Evolutionary conservation across 2,888 invertebrate species (phyloP).

Genomic region (Euplagia quadripunctaria): DNA sequence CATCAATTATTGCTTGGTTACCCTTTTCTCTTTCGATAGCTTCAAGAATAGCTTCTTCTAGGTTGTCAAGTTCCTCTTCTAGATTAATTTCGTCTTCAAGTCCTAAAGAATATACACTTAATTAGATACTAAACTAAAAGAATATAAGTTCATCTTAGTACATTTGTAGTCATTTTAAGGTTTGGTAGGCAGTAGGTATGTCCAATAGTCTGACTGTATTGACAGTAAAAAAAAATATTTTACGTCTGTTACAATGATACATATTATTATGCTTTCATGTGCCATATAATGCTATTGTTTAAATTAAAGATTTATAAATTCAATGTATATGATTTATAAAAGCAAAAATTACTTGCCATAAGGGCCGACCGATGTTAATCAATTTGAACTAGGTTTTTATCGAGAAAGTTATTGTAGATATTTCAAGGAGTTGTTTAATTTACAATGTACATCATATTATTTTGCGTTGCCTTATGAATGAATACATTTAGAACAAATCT

Average conservation of each 20-base stretch:
- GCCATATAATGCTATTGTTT: too few relatives aligned
- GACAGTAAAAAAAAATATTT: too few relatives aligned
- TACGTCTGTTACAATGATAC: too few relatives aligned
- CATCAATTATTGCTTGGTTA: conserved; percentile 92
- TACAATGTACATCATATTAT: not conserved
- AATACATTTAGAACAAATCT: not conserved
- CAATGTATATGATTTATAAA: too few relatives aligned
- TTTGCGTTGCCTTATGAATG: not conserved
- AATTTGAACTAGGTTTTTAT: not conserved
- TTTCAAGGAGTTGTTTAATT: not conserved
- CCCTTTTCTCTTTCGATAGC: conserved; percentile 92
- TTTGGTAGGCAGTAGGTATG: not conserved
- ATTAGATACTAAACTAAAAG: not conserved
- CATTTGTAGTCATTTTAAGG: too few relatives aligned
- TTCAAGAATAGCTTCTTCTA: conserved; percentile 91
- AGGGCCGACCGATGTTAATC: not conserved
- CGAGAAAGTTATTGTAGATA: not conserved
- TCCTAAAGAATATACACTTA: conserved; percentile 58
- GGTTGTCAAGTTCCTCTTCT: conserved; percentile 90
- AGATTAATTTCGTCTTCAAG: conserved; percentile 91
- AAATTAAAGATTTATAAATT: too few relatives aligned
- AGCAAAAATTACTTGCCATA: too few relatives aligned
- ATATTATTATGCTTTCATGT: too few relatives aligned
- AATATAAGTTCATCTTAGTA: too few relatives aligned
- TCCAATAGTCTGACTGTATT: not conserved